Base-by-base conservation (phyloP, 1,140 invertebrate genomes). In the Dreissena polymorpha region DNA sequence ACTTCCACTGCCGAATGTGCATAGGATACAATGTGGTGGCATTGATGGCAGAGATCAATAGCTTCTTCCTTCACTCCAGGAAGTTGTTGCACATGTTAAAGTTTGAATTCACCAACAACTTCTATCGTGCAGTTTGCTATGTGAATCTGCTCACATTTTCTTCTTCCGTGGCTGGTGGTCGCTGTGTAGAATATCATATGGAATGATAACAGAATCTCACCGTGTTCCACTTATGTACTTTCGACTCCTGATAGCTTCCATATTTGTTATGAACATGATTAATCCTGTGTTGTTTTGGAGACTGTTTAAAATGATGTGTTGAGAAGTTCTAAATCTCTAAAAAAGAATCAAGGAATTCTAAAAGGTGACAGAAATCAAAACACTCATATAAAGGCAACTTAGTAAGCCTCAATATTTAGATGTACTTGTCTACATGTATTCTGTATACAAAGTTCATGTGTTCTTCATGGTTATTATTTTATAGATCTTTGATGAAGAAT, bases 61-160 rank as follows among this genome's bases (percentile, higher is more conserved):
- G 88, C 65, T 89, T 92, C 68, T 92, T 91, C 81, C 87, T 92
- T 7, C 91, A 92, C 77, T 88, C 87, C 50, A 73, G 91, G 21
- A 92, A 92, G 79, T 87, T 92, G 10, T 72, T 91, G 14, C 91
- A 91, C 80, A 89, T 92, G 88, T 23, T 81, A 5, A 27, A 88
- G 21, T 83, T 88, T 0, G 74, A 86, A 23, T 91, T 84, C 78
- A 75, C 88, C 27, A 77, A 86, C 69, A 71, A 50, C 53, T 82
- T 88, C 53, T 92, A 91, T 75, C 74, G 78, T 27, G 0, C 86
- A 0, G 79, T 88, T 21, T 86, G 85, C 23, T 84, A 87, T 49
- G 12, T 88, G 16, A 92, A 91, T 74, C 63, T 92, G 0, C 21
- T 89, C 51, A 86, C 89, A 25, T 91, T 92, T 83, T n/a, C n/a